Base-by-base conservation (phyloP, 2,888 invertebrate species). In the Anarsia innoxiella region DNA sequence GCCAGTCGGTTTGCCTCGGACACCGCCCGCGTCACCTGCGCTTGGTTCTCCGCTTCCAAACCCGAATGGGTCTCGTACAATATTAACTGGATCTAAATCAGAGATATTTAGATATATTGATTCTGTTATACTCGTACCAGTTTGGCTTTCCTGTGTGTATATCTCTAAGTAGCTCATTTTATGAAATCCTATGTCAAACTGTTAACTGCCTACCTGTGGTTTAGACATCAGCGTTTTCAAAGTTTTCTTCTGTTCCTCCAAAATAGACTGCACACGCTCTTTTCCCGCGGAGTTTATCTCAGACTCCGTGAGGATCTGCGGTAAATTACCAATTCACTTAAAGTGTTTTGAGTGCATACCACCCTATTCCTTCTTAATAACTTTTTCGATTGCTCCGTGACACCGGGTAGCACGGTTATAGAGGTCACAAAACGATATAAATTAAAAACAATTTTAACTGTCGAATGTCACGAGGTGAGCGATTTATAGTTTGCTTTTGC, bases 51-150 rank as follows among this genome's bases (percentile, higher is more conserved):
- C 0, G 90, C 88, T 23, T 88, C 88, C 27, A 93, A 74, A 34
- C 91, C 88, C 0, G 93, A 93, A 72, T 94, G 93, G 0, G 93
- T 93, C 64, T 93, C 93, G 55, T 94, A 94, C 19, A 94, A 69
- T 9, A 94, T 88, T 44, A 94, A 86, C 60, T 94, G 94, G 13
- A 94, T 89, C 89, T 90, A 51, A n/a, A n/a, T n/a, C n/a, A n/a
- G n/a, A n/a, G n/a, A n/a, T n/a, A n/a, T n/a, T n/a, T n/a, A n/a
- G n/a, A n/a, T n/a, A n/a, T n/a, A n/a, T n/a, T n/a, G n/a, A n/a
- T n/a, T n/a, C n/a, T n/a, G n/a, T n/a, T n/a, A n/a, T n/a, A n/a
- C n/a, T n/a, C n/a, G n/a, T n/a, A n/a, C n/a, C n/a, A n/a, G n/a
- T n/a, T n/a, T n/a, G n/a, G n/a, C n/a, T n/a, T n/a, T n/a, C n/a